Percentiles rank a stretch among this genome's conserved stretches.
phyloP scores from a whole-genome alignment of 2,113 vertebrate species.

The Empidonax alnorum region DNA sequence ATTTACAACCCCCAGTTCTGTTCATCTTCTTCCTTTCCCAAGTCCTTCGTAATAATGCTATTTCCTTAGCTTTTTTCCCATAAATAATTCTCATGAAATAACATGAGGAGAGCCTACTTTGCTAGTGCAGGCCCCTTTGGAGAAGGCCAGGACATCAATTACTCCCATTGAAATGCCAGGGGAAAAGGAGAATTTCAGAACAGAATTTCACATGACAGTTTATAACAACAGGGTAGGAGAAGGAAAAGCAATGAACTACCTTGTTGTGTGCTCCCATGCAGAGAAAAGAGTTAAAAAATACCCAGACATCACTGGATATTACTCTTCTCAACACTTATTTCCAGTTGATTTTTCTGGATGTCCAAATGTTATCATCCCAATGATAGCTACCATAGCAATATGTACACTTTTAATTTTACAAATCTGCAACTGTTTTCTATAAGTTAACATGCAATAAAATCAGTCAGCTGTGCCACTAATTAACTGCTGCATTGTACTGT shows the following conservation, averaged over 20 bases:
- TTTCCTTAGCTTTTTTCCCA: conserved; percentile 17
- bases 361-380: not conserved
- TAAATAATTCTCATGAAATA: conserved; percentile 44
- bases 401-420: not conserved
- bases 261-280: not conserved
- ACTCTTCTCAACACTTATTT: not conserved
- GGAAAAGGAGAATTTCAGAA: conserved; percentile 35
- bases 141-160: conserved; percentile 29
- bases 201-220: conserved; percentile 1
- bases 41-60: conserved; percentile 5
- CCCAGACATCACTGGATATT: not conserved
- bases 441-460: not conserved
- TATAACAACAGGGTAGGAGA: not conserved
- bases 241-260: not conserved
- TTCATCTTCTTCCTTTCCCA: conserved; percentile 29
- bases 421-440: not conserved
- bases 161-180: not conserved
- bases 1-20: conserved; percentile 24
- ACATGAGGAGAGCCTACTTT: not conserved
- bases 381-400: not conserved
- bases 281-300: not conserved
- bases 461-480: not conserved
- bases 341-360: not conserved
- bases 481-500: not conserved
- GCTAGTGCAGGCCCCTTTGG: not conserved